Conservation (phyloP, 2,797 vertebrate genomes). For the Pogoniulus pusillus region DNA sequence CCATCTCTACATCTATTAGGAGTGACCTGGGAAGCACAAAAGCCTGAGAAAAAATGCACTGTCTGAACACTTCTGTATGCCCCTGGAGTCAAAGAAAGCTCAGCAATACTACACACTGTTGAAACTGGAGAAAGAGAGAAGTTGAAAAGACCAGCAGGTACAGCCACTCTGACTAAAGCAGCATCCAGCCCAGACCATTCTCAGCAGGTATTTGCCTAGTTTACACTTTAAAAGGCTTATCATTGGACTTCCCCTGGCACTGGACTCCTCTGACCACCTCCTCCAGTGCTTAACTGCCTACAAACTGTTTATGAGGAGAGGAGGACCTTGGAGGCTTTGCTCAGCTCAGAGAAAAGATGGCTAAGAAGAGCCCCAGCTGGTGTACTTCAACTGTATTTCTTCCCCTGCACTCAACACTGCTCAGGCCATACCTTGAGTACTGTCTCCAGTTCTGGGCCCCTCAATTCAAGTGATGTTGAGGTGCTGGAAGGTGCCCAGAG, state of each 20-base stretch:
- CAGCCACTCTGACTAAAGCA: background rate
- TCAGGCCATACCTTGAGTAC: too few relatives aligned
- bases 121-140: background rate
- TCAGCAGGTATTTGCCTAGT: background rate
- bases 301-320: background rate
- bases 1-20: background rate
- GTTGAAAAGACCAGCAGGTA: background rate
- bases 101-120: background rate
- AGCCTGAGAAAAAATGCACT: background rate
- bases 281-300: background rate
- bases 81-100: background rate
- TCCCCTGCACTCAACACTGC: too few relatives aligned
- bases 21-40: background rate
- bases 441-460: too few relatives aligned
- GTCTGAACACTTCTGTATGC: background rate
- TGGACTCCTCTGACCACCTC: background rate
- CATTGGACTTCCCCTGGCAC: background rate
- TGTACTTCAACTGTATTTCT: background rate
- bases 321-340: background rate
- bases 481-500: too few relatives aligned
- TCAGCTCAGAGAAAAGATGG: background rate
- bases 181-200: background rate
- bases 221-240: background rate
- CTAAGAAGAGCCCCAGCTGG: background rate
- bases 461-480: too few relatives aligned